phyloP scores from a whole-genome alignment of 2,797 vertebrate species.

The Clamator glandarius region DNA sequence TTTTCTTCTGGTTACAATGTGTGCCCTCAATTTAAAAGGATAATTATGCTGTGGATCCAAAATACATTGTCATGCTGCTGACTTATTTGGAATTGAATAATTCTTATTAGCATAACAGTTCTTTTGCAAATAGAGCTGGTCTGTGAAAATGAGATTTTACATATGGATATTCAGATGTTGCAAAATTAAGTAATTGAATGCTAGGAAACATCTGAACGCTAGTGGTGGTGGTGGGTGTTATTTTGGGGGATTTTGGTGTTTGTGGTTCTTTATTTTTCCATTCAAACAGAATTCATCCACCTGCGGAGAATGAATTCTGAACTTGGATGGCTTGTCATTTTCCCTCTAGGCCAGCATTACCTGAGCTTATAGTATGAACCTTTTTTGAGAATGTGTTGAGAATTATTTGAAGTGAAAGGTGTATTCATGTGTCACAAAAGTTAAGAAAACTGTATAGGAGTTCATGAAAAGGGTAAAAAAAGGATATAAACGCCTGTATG shows the following conservation, averaged over 20 bases:
- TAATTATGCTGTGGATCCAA: neutral
- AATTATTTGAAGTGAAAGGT: neutral
- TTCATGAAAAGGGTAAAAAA: neutral
- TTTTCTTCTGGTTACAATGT: neutral
- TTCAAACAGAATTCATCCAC: neutral
- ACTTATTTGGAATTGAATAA: neutral
- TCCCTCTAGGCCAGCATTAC: neutral
- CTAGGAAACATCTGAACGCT: neutral
- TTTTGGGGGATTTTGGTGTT: neutral
- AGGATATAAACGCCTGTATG: neutral
- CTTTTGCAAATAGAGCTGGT: neutral
- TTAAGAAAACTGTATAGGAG: neutral
- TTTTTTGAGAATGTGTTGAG: neutral
- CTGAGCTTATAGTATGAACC: neutral
- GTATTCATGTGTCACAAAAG: neutral
- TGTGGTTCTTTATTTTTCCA: neutral
- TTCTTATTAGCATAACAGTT: neutral
- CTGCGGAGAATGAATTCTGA: neutral
- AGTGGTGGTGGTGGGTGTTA: neutral
- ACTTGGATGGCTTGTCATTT: neutral
- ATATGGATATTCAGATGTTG: neutral
- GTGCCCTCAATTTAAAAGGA: neutral
- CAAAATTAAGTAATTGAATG: neutral
- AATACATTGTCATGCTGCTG: neutral
- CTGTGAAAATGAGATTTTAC: neutral